Percentiles rank a stretch among this genome's conserved stretches.
phyloP scores from a whole-genome alignment of 2,113 vertebrate species.

The Sorex fumeus region DNA sequence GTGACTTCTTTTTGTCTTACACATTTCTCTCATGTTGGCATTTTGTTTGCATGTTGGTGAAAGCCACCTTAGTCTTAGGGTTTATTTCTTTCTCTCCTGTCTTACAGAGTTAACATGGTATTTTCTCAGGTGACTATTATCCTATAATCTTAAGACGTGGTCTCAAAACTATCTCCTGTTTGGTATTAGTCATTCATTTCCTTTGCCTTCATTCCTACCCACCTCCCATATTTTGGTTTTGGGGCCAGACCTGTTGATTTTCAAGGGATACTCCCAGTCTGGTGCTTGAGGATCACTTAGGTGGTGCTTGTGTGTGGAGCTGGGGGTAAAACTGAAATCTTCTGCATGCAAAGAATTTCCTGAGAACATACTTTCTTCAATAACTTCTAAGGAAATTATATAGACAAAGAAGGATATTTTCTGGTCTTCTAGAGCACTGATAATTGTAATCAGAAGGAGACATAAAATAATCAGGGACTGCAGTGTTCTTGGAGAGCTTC shows the following conservation, averaged over 20 bases:
- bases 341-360: not conserved
- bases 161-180: constrained; percentile 19
- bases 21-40: not conserved
- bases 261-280: no score
- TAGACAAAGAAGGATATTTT: not conserved
- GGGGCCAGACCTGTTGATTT: no score
- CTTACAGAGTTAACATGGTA: not conserved
- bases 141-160: not conserved
- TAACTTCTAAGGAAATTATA: not conserved
- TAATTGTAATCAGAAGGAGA: not conserved
- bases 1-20: not conserved
- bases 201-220: not conserved
- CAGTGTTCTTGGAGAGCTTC: not conserved
- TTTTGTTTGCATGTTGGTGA: constrained; percentile 3
- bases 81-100: not conserved
- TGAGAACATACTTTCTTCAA: not conserved
- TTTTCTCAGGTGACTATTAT: not conserved
- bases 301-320: no score
- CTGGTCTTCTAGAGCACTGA: not conserved
- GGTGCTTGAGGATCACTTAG: no score
- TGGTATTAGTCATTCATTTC: not conserved
- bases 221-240: no score
- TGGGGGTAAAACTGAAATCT: no score
- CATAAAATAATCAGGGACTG: not conserved
- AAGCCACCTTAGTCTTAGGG: not conserved